A percentile compares a stretch with the other conserved stretches of the same genome.
These are phyloP conservation scores for Typhlichthys eigenmanni DNA, from an alignment of 2,797 vertebrate genomes.

Conservation along the genomic window DNA sequence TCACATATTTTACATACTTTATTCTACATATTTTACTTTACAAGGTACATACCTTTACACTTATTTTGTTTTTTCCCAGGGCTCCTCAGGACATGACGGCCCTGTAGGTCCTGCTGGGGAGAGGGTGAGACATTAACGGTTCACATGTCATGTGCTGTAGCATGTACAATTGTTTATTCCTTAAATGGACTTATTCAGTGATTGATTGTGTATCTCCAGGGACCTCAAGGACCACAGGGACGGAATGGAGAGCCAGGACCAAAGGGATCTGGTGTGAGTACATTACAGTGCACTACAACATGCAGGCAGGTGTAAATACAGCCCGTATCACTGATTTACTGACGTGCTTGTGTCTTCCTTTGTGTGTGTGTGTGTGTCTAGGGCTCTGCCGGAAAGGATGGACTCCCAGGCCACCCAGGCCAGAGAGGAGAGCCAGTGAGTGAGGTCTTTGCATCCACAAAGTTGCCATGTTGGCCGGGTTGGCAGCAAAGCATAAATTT, in stretches of 20 bases:
- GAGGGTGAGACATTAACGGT: slow-evolving; percentile 75
- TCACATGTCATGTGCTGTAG: background rate
- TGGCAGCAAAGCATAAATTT: background rate
- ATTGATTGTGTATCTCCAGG: slow-evolving; percentile 69
- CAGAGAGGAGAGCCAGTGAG: slow-evolving; percentile 97
- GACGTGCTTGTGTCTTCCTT: slow-evolving; percentile 1
- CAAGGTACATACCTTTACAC: background rate
- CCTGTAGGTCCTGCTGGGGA: slow-evolving; percentile 90
- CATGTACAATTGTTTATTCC: background rate
- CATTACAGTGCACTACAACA: background rate
- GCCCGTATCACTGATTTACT: background rate
- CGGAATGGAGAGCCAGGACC: slow-evolving; percentile 92
- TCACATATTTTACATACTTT: no score
- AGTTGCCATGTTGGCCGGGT: no score
- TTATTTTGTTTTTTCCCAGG: slow-evolving; percentile 68
- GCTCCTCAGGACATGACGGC: slow-evolving; percentile 90
- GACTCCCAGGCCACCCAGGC: slow-evolving; percentile 94
- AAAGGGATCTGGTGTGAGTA: slow-evolving; percentile 91
- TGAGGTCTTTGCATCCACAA: slow-evolving; percentile 29
- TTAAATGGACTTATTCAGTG: slow-evolving; percentile 6
- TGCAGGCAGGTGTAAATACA: background rate
- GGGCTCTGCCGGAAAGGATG: slow-evolving; percentile 84
- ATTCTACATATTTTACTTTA: background rate
- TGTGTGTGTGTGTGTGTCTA: slow-evolving; percentile 30
- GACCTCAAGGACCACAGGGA: slow-evolving; percentile 93